Evolutionary conservation across 2,888 invertebrate species (phyloP), one percentile per base, ranked within the genome.

Genomic region (Thera obeliscata): DNA sequence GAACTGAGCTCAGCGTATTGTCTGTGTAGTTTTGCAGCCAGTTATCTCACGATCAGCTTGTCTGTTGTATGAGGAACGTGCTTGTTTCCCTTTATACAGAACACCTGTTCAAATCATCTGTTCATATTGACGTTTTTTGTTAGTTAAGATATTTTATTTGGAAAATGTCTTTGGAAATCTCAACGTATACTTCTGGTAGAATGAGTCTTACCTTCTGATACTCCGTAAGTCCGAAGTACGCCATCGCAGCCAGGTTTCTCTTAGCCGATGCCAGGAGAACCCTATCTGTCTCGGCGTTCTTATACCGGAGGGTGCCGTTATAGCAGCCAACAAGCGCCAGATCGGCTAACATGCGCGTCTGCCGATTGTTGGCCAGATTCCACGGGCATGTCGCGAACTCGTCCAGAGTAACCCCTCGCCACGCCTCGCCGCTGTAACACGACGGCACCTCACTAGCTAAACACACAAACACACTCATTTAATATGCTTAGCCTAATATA

Each of bases 321-420:
- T 99, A 99, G 93, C 99, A 99, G 66, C 98, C 98, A 49, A 99
- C 97, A 60, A 99, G 94, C 67, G 98, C 97, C 74, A 99, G 94
- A 94, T 99, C 98, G 12, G 99, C 98, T 81, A 99, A 89, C 99
- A 99, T 99, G 76, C 99, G 95, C 2, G 99, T 99, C 93, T 99
- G 99, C 70, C 99, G 94, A 91, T 99, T 99, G 82, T 96, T 96
- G 33, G 99, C 99, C 84, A 99, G 94, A 94, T 99, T 99, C 88
- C 97, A 96, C 4, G 96, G 96, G 86, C 99, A 99, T 43, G 95
- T 94, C 80, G 98, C 96, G 91, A 99, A 99, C 89, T 98, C 97
- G 70, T 97, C 97, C 56, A 99, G 93, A 9, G 96, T 96, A 3
- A 99, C 99, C 69, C 97, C 98, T 66, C 96, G 95, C 98, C 98